These are phyloP conservation scores for Tetanocera ferruginea DNA, from an alignment of 2,888 invertebrate species.

Conservation along the genomic window DNA sequence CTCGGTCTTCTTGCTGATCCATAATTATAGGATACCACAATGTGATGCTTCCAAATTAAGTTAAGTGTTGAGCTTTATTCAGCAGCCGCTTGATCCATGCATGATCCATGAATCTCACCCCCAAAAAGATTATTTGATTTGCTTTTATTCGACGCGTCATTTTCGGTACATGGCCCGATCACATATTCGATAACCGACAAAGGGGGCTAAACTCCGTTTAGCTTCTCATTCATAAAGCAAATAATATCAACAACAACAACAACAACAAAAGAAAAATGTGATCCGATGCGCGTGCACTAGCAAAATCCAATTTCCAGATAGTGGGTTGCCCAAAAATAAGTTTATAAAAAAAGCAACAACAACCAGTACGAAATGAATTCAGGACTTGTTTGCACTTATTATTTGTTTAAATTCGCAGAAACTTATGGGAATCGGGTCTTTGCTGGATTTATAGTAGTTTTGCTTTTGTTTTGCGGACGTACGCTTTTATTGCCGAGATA, in stretches of 20 bases:
- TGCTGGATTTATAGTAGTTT: not conserved
- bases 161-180: slow-evolving; percentile 45
- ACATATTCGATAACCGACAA: slow-evolving; percentile 59
- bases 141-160: not conserved
- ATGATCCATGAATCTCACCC: slow-evolving; percentile 24
- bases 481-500: not conserved
- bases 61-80: slow-evolving; percentile 66
- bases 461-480: not conserved
- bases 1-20: slow-evolving; percentile 56
- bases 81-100: slow-evolving; percentile 51
- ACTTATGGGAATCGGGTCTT: slow-evolving; percentile 43
- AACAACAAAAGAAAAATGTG: not conserved
- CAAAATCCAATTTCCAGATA: slow-evolving; percentile 36
- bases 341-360: not conserved
- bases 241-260: no score
- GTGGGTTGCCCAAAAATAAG: slow-evolving; percentile 11
- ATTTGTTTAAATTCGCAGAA: slow-evolving; percentile 36
- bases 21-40: slow-evolving; percentile 61
- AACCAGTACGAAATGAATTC: not conserved
- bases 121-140: not conserved
- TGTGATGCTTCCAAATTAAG: slow-evolving; percentile 67
- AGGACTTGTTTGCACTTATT: slow-evolving; percentile 33
- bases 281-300: slow-evolving; percentile 2
- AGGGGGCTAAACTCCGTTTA: slow-evolving; percentile 46
- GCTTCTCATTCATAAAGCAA: slow-evolving; percentile 51